These are phyloP conservation scores for Centruroides sculpturatus DNA, from an alignment of 1,140 invertebrate species.

Conservation along the genomic window DNA sequence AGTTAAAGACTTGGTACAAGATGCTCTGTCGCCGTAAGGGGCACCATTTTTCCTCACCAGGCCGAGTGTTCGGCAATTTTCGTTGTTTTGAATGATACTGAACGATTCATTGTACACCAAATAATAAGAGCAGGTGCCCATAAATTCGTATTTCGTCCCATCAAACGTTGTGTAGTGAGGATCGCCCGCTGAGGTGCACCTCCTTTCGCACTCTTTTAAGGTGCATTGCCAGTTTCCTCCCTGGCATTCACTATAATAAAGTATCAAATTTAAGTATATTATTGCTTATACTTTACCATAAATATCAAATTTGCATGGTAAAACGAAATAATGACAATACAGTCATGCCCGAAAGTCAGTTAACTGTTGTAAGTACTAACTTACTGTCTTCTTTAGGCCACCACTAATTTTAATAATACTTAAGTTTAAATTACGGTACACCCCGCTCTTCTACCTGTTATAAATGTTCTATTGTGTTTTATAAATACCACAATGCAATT, in stretches of 20 bases:
- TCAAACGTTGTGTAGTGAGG: slow-evolving; percentile 85
- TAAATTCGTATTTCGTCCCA: slow-evolving; percentile 66
- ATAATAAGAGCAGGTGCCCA: slow-evolving; percentile 75
- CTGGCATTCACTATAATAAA: slow-evolving; percentile 42
- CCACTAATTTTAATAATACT: too few species aligned
- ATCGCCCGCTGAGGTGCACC: slow-evolving; percentile 67
- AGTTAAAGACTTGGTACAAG: slow-evolving; percentile 66
- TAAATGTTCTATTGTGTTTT: too few species aligned
- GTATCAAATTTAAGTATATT: not conserved
- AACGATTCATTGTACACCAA: slow-evolving; percentile 39
- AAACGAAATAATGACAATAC: too few species aligned
- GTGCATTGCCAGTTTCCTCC: slow-evolving; percentile 65
- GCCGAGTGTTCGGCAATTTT: slow-evolving; percentile 19
- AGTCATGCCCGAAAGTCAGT: too few species aligned
- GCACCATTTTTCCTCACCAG: not conserved
- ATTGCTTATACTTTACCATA: too few species aligned
- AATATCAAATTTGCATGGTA: too few species aligned
- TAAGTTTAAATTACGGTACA: too few species aligned
- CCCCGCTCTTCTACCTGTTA: too few species aligned
- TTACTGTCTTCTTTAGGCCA: too few species aligned
- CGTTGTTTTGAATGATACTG: slow-evolving; percentile 63
- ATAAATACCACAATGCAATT: too few species aligned
- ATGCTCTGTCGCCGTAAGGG: slow-evolving; percentile 20
- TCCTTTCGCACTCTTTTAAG: slow-evolving; percentile 48
- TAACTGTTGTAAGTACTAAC: too few species aligned